Base-by-base conservation (phyloP, 1,140 invertebrate genomes). In the Philopotamus ludificatus region DNA sequence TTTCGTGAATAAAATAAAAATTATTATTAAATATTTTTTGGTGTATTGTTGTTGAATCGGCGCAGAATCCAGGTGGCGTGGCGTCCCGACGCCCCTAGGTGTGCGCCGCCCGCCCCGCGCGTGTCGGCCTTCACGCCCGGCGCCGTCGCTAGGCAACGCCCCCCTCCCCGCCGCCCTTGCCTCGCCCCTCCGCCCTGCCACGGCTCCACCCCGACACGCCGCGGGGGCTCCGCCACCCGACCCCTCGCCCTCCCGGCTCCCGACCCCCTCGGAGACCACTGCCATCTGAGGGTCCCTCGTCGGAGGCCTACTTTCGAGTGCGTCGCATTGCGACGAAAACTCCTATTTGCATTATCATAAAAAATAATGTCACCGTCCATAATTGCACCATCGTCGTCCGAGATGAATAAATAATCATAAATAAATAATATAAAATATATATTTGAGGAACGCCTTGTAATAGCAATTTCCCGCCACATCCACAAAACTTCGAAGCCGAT, bases 51-150 rank as follows among this genome's bases (percentile, higher is more conserved):
- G 7, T 23, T 44, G 18, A 22, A 55, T 58, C 66, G 66, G 51
- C 66, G 66, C 66, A 67, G 50, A 7, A 44, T 67, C 26, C 54
- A 34, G 54, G 45, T 55, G 64, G 70, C 63, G 63, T 47, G 70
- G 61, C 58, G 57, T 62, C 49, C 63, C 63, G 65, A 66, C 63
- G 71, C 66, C 74, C 66, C 74, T 73, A 80, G 79, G 80, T 78
- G 79, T 78, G 82, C 73, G 81, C 81, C 81, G 80, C 75, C 82
- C 82, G 82, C 83, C 82, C 83, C 83, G 81, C 79, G 77, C 82
- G 82, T 82, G 82, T 82, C 81, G 80, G 75, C 75, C 77, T 78
- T 74, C 73, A 75, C 76, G 77, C 74, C 77, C 75, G 77, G 76
- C 75, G 75, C 73, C 76, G 82, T 84, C 77, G 75, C 82, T 81